Percentiles rank a stretch among this genome's conserved stretches.
phyloP scores from a whole-genome alignment of 2,797 vertebrate genomes.

The Sebastes jordani region DNA sequence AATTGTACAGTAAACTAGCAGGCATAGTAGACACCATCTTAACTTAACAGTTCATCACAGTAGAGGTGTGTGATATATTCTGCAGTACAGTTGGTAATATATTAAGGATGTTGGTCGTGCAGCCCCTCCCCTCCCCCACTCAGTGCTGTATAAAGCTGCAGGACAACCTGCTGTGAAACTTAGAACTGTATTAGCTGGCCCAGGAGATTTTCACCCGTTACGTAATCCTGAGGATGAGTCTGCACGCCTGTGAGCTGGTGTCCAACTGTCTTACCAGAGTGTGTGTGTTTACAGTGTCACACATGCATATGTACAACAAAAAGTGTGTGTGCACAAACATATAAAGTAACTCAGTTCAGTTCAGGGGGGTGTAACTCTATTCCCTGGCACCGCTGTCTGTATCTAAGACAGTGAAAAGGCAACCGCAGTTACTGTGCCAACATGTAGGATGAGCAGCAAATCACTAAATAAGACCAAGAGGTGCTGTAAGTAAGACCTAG shows the following conservation, averaged over 20 bases:
- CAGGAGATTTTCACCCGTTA: slow-evolving; percentile 70
- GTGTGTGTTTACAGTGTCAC: slow-evolving; percentile 5
- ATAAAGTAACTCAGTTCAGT: background rate
- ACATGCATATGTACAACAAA: background rate
- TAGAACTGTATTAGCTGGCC: slow-evolving; percentile 69
- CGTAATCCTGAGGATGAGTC: slow-evolving; percentile 71
- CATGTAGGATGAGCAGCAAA: slow-evolving; percentile 28
- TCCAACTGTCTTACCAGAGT: slow-evolving; percentile 8
- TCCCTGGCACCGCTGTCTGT: background rate
- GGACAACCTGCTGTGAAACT: slow-evolving; percentile 66
- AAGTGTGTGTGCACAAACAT: background rate
- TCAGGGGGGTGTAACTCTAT: background rate
- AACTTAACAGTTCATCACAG: background rate
- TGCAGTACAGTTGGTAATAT: background rate
- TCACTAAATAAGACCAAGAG: slow-evolving; percentile 27
- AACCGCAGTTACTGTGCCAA: slow-evolving; percentile 14
- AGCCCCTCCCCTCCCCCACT: slow-evolving; percentile 44
- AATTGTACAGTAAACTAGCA: background rate
- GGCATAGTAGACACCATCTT: background rate
- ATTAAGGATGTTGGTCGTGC: slow-evolving; percentile 12
- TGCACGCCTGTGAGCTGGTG: slow-evolving; percentile 25
- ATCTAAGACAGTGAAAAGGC: background rate
- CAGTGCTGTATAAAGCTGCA: slow-evolving; percentile 57
- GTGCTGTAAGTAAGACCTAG: slow-evolving; percentile 1
- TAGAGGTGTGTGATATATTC: background rate